phyloP scores from a whole-genome alignment of 2,113 vertebrate species.

The Halichoerus grypus region DNA sequence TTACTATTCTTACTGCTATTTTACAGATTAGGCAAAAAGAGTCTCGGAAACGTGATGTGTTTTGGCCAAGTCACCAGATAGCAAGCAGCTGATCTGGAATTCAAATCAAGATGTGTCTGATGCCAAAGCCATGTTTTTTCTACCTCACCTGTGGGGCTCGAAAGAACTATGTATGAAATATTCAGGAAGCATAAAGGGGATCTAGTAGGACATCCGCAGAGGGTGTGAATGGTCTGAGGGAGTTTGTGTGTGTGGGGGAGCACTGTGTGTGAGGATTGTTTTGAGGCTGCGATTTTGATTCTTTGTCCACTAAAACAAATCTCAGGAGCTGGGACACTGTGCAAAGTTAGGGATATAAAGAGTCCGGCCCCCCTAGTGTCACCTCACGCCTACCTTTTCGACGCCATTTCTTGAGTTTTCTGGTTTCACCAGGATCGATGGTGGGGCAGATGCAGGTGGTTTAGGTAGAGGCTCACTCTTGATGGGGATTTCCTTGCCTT shows the following conservation, averaged over 20 bases:
- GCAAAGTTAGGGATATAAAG: not conserved
- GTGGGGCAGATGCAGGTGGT: constrained; percentile 86
- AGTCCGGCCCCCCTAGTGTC: accelerated
- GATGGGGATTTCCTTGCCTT: constrained; percentile 85
- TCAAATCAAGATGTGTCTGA: constrained; percentile 1
- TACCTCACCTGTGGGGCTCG: not conserved
- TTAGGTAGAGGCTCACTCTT: constrained; percentile 87
- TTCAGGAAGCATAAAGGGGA: not conserved
- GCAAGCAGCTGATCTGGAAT: constrained; percentile 9
- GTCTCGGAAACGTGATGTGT: not conserved
- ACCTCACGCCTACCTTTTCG: constrained; percentile 91
- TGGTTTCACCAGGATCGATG: constrained; percentile 96
- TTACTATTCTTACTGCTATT: not conserved
- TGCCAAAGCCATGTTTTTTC: not conserved
- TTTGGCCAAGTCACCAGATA: not conserved
- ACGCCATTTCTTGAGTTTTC: constrained; percentile 90
- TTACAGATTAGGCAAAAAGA: not conserved
- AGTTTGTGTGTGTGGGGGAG: not conserved
- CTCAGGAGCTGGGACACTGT: not conserved
- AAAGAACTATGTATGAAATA: not conserved
- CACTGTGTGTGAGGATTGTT: not conserved
- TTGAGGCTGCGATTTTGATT: not conserved
- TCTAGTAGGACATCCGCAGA: not conserved
- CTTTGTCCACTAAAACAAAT: not conserved
- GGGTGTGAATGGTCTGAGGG: not conserved